Evolutionary conservation across 92 coral and sea anemone species (phyloP).

Genomic region (Phymanthus crucifer): DNA sequence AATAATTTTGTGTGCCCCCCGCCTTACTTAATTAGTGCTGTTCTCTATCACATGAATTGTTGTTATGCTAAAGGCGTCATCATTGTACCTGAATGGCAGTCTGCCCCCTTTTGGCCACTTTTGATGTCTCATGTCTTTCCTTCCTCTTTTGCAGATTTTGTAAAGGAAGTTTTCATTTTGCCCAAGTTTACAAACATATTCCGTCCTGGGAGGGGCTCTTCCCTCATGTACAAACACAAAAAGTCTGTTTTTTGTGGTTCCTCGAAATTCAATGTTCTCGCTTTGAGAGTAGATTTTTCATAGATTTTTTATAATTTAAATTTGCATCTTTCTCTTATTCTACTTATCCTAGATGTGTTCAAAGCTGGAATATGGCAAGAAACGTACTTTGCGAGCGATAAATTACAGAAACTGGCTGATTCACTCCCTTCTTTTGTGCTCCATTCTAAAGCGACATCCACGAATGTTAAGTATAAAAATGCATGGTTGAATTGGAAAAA

Average conservation of each 20-base stretch:
- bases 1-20: slow-evolving; percentile 54
- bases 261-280: slow-evolving; percentile 45
- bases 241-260: slow-evolving; percentile 37
- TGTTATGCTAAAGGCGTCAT: slow-evolving; percentile 44
- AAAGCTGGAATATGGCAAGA: background rate
- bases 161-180: slow-evolving; percentile 31
- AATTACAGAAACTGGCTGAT: slow-evolving; percentile 18
- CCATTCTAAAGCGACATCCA: slow-evolving; percentile 39
- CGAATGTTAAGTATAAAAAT: slow-evolving; percentile 51
- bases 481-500: slow-evolving; percentile 57
- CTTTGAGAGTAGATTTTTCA: slow-evolving; percentile 44
- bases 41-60: slow-evolving; percentile 42
- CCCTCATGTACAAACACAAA: slow-evolving; percentile 13
- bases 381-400: background rate
- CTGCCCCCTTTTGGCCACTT: slow-evolving; percentile 53
- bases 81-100: slow-evolving; percentile 43
- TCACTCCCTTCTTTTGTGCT: slow-evolving; percentile 44
- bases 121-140: slow-evolving; percentile 6
- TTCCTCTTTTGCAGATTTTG: slow-evolving; percentile 26
- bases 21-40: slow-evolving; percentile 41
- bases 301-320: background rate
- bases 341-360: background rate
- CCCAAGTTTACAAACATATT: slow-evolving; percentile 23
- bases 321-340: background rate
- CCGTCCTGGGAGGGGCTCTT: slow-evolving; percentile 41